These are phyloP conservation scores for Chiridota heheva DNA, from an alignment of 35 echinoderm and acorn worm genomes.

Conservation along the genomic window DNA sequence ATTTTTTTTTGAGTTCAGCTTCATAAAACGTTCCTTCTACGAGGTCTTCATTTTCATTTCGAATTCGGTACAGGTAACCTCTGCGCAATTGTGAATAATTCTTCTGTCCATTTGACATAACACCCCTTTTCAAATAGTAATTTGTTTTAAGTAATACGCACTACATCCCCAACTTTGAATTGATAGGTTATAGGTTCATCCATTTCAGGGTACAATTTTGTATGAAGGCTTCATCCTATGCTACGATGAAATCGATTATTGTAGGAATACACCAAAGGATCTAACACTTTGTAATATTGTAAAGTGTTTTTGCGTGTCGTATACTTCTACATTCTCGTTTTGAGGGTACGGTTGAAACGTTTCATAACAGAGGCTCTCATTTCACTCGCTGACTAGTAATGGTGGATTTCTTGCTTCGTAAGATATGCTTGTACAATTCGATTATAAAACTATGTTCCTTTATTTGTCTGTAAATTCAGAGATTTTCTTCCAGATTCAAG, in stretches of 20 bases:
- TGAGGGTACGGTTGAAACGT: no score
- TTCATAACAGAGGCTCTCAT: no score
- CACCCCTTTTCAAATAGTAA: no score
- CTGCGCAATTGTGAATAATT: neutral
- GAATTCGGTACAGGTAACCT: neutral
- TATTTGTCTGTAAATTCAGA: no score
- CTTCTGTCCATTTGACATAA: constrained; percentile 16
- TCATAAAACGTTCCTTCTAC: constrained; percentile 22
- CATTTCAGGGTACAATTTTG: neutral
- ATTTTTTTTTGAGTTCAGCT: neutral
- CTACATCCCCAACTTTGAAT: constrained; percentile 10
- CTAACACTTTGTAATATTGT: neutral
- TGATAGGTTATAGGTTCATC: neutral
- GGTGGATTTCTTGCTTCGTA: neutral
- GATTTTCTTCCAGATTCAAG: no score
- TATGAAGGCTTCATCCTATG: neutral
- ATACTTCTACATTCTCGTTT: no score
- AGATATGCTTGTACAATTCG: neutral
- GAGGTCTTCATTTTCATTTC: neutral
- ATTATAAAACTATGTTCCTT: constrained; percentile 21
- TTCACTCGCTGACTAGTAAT: constrained; percentile 2
- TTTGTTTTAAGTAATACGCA: constrained; percentile 25
- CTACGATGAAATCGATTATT: neutral
- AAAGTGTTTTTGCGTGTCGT: constrained; percentile 4
- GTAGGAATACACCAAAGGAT: neutral